Evolutionary conservation across 2,113 vertebrate genomes (phyloP).

Genomic region (Callipepla californica): DNA sequence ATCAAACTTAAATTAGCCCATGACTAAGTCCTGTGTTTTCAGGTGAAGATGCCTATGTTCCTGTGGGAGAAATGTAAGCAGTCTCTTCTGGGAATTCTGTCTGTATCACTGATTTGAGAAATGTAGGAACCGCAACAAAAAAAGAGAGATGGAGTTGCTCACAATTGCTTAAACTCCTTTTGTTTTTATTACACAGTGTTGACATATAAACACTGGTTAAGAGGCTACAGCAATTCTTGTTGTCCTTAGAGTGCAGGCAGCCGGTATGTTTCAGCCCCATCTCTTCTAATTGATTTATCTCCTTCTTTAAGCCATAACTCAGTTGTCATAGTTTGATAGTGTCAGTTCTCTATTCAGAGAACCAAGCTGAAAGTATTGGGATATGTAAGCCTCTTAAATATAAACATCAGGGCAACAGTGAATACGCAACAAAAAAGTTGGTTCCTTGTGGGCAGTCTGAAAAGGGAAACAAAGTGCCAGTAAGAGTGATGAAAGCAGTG

Average conservation of each 20-base stretch:
- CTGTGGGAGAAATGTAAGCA: background rate
- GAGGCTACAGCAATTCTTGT: accelerated
- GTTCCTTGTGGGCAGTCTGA: background rate
- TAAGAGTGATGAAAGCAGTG: background rate
- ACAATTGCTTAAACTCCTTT: background rate
- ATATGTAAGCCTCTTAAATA: background rate
- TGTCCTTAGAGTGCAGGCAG: background rate
- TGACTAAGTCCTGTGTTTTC: background rate
- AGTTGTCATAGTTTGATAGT: background rate
- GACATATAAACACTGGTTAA: background rate
- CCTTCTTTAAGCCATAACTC: background rate
- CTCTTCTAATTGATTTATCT: background rate
- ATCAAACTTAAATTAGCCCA: background rate
- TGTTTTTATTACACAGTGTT: background rate
- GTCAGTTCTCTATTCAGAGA: background rate
- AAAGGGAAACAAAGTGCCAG: background rate
- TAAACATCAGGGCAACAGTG: background rate
- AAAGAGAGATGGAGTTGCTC: background rate
- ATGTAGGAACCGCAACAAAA: background rate
- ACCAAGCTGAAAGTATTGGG: background rate
- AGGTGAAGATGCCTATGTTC: background rate
- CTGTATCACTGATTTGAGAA: background rate
- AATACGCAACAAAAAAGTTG: accelerated
- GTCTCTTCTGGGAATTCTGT: background rate
- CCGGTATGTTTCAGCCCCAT: background rate